These are phyloP conservation scores for Astyanax mexicanus DNA, from an alignment of 2,797 vertebrate species.

Conservation along the genomic window DNA sequence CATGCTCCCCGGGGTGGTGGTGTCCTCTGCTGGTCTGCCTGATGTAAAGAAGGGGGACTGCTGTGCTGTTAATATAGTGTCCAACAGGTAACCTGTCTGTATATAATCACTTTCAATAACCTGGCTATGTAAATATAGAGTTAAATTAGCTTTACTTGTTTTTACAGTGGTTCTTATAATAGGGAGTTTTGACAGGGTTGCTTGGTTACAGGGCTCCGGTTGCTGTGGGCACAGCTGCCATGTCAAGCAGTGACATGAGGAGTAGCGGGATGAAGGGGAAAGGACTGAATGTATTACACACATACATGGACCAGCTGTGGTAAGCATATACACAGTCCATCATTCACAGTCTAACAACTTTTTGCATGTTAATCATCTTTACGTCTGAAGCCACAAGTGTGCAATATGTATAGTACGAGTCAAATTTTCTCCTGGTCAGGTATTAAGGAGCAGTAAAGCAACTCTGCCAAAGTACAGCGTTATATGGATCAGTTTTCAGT, in stretches of 20 bases:
- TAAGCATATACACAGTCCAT: slow-evolving; percentile 64
- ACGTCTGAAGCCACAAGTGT: too few species aligned
- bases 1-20: slow-evolving; percentile 94
- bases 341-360: background rate
- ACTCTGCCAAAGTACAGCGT: too few species aligned
- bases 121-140: too few species aligned
- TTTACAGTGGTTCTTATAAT: too few species aligned
- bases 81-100: slow-evolving; percentile 80
- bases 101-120: background rate
- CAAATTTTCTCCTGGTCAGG: too few species aligned
- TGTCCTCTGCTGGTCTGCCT: slow-evolving; percentile 87
- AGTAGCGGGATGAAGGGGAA: slow-evolving; percentile 91
- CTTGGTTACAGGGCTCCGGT: slow-evolving; percentile 85
- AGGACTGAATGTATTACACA: slow-evolving; percentile 90
- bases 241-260: slow-evolving; percentile 88
- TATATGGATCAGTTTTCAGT: too few species aligned
- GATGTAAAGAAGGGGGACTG: slow-evolving; percentile 82
- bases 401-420: too few species aligned
- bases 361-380: background rate
- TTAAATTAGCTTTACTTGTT: background rate
- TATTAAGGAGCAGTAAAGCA: too few species aligned
- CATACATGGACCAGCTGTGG: slow-evolving; percentile 94
- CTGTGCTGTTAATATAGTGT: slow-evolving; percentile 87
- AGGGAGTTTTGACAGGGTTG: slow-evolving; percentile 6
- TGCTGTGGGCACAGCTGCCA: slow-evolving; percentile 86